phyloP scores from a whole-genome alignment of 2,888 invertebrate species.

The Pegoplata infirma region DNA sequence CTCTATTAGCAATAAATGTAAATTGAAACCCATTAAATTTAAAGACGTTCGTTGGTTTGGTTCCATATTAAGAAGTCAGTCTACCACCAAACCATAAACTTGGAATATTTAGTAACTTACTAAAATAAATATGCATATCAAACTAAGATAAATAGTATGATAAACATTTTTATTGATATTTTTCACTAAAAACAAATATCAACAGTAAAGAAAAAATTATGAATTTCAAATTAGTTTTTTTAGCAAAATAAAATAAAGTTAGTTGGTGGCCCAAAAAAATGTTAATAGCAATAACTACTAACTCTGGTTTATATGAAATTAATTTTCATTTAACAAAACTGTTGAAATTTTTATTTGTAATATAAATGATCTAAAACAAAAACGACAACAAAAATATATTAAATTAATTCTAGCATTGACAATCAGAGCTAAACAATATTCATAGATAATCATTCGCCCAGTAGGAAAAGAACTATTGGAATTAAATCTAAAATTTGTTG shows the following conservation, averaged over 20 bases:
- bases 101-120: no score
- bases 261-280: conserved; percentile 56
- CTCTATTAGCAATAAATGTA: conserved; percentile 50
- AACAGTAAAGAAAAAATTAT: conserved; percentile 42
- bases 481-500: no score
- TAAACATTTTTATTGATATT: conserved; percentile 46
- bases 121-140: background rate
- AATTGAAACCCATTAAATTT: conserved; percentile 45
- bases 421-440: conserved; percentile 10
- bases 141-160: conserved; percentile 1
- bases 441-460: background rate
- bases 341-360: conserved; percentile 56
- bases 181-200: conserved; percentile 19
- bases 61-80: background rate
- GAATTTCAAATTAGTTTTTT: conserved; percentile 54
- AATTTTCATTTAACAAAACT: conserved; percentile 55
- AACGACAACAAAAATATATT: conserved; percentile 11
- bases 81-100: background rate
- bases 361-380: conserved; percentile 27
- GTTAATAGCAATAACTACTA: conserved; percentile 4
- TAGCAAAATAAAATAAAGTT: conserved; percentile 53
- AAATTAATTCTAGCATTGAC: conserved; percentile 39
- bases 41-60: conserved; percentile 3
- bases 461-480: no score
- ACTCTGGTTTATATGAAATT: conserved; percentile 36